Evolutionary conservation across 2,797 vertebrate genomes (phyloP).

Genomic region (Otus scops): DNA sequence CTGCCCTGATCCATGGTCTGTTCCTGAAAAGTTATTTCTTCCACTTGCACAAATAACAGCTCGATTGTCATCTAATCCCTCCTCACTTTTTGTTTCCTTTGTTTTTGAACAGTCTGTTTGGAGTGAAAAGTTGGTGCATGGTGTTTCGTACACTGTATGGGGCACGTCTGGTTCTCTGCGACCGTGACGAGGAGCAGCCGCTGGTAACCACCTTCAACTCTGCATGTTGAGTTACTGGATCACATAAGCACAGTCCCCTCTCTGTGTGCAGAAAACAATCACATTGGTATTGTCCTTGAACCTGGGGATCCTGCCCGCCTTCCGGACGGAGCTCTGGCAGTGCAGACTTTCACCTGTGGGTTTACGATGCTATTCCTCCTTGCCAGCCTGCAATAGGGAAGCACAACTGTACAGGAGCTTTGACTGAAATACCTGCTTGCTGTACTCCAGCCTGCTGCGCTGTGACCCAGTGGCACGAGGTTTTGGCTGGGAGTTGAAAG

Average conservation of each 20-base stretch:
- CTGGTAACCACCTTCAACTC: not conserved
- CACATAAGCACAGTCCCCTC: not conserved
- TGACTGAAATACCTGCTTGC: not conserved
- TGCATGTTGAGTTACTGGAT: not conserved
- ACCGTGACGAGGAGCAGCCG: not conserved
- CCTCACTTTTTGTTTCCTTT: not conserved
- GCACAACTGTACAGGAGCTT: not conserved
- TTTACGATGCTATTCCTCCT: not conserved
- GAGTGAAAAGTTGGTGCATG: not conserved
- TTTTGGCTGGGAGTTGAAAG: not conserved
- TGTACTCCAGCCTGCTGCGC: not conserved
- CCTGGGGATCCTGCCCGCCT: not conserved
- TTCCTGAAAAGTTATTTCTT: slow-evolving; percentile 72
- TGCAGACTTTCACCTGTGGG: not conserved
- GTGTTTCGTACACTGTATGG: accelerated
- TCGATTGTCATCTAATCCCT: slow-evolving; percentile 18
- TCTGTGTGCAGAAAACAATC: not conserved
- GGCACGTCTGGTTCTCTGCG: not conserved
- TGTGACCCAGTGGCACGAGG: accelerated
- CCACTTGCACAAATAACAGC: slow-evolving; percentile 62
- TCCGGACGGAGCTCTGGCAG: accelerated
- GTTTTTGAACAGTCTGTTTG: not conserved
- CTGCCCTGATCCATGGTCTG: slow-evolving; percentile 43
- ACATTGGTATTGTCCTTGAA: not conserved
- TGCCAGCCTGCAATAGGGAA: not conserved